These are phyloP conservation scores for Dynastes tityus DNA, from an alignment of 2,888 invertebrate genomes.

Conservation along the genomic window DNA sequence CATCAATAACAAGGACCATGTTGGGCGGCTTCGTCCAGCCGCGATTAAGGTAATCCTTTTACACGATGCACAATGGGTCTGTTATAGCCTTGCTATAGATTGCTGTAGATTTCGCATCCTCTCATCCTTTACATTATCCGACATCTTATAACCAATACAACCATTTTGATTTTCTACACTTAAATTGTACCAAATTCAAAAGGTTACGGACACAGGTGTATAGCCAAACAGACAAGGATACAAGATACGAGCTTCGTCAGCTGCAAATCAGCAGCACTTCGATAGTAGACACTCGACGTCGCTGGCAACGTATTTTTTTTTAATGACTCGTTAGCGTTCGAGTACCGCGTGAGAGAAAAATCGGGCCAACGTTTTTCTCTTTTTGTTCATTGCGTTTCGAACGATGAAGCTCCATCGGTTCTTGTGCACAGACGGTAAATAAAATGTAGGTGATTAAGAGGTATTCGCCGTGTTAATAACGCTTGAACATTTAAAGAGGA, in stretches of 20 bases:
- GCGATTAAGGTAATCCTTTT: too few species aligned
- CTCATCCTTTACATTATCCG: too few species aligned
- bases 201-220: not conserved
- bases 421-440: constrained; percentile 3
- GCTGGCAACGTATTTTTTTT: constrained; percentile 32
- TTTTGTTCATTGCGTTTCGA: not conserved
- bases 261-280: constrained; percentile 38
- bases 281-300: constrained; percentile 25
- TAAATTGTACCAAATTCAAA: not conserved
- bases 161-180: too few species aligned
- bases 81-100: too few species aligned
- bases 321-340: constrained; percentile 38
- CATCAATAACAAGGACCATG: too few species aligned
- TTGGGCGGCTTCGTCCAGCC: too few species aligned
- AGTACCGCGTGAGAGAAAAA: constrained; percentile 14
- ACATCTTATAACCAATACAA: too few species aligned
- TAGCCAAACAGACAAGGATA: not conserved
- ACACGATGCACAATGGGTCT: too few species aligned
- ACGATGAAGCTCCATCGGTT: constrained; percentile 1
- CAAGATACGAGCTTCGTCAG: constrained; percentile 17
- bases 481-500: not conserved
- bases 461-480: constrained; percentile 10
- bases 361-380: not conserved
- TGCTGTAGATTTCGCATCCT: too few species aligned
- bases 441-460: constrained; percentile 19